A percentile compares a stretch with the other conserved stretches of the same genome.
phyloP scores from a whole-genome alignment of 1,140 invertebrate genomes.

The Colletes gigas region DNA sequence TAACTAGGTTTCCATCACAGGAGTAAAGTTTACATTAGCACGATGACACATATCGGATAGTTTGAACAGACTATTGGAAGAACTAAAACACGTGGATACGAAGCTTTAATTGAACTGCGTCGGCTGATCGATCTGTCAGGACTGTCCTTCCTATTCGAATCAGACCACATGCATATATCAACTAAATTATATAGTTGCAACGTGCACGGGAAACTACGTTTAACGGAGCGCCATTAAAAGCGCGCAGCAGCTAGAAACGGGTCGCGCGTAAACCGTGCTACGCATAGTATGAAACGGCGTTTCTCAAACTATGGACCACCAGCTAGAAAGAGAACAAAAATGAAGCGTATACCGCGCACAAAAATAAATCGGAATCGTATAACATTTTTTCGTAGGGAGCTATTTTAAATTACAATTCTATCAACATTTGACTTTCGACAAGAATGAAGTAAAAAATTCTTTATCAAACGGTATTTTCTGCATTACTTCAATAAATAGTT shows the following conservation, averaged over 20 bases:
- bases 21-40: neutral
- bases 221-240: constrained; percentile 11
- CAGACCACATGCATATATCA: constrained; percentile 34
- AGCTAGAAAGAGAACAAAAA: too few relatives aligned
- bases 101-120: constrained; percentile 12
- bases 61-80: neutral
- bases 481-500: too few relatives aligned
- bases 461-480: too few relatives aligned
- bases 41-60: neutral
- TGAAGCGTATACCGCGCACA: too few relatives aligned
- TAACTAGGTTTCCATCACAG: neutral
- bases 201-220: constrained; percentile 26
- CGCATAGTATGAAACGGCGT: too few relatives aligned
- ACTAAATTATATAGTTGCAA: constrained; percentile 27
- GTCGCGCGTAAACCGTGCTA: neutral
- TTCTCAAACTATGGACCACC: too few relatives aligned
- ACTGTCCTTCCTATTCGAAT: constrained; percentile 13
- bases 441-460: too few relatives aligned
- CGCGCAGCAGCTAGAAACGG: neutral
- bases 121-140: neutral
- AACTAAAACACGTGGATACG: neutral
- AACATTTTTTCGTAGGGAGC: too few relatives aligned
- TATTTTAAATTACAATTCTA: too few relatives aligned
- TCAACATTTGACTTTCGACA: too few relatives aligned
- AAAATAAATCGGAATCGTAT: too few relatives aligned